A percentile compares a stretch with the other conserved stretches of the same genome.
Conservation (phyloP, 1,140 invertebrate species). For the Akabosia matsudoensis region DNA sequence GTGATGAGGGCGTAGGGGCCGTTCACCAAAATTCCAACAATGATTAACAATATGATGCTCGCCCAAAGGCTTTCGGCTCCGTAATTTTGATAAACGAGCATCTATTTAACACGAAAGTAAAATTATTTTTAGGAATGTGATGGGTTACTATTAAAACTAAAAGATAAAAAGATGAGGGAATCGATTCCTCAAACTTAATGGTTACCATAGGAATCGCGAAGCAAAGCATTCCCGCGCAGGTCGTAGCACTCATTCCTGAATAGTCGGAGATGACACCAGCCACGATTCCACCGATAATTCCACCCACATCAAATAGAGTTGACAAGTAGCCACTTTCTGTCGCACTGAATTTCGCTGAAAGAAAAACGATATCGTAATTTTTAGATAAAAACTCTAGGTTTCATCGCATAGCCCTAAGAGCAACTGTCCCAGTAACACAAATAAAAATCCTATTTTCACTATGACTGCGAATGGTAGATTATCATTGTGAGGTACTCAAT, state of each 20-base stretch:
- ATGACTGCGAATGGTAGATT: no score
- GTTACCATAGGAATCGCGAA: conserved; percentile 78
- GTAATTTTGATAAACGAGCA: conserved; percentile 73
- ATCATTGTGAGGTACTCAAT: no score
- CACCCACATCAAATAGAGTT: conserved; percentile 86
- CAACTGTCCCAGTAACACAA: no score
- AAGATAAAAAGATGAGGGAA: neutral
- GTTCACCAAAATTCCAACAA: conserved; percentile 82
- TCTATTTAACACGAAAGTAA: no score
- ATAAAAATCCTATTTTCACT: no score
- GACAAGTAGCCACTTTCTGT: conserved; percentile 77
- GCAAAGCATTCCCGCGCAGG: conserved; percentile 77
- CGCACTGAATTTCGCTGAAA: conserved; percentile 66
- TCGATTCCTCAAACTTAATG: no score
- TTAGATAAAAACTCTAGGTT: no score
- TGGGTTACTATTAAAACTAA: neutral
- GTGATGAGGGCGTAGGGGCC: conserved; percentile 74
- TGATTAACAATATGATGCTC: conserved; percentile 69
- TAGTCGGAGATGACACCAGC: conserved; percentile 83
- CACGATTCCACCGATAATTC: conserved; percentile 79
- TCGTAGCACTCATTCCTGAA: conserved; percentile 75
- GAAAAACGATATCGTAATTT: no score
- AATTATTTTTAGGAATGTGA: no score
- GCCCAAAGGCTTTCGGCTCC: conserved; percentile 61
- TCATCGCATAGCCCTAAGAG: no score